A percentile compares a stretch with the other conserved stretches of the same genome.
These are phyloP conservation scores for Sebastes diaconus DNA, from an alignment of 2,797 vertebrate genomes.

Conservation along the genomic window DNA sequence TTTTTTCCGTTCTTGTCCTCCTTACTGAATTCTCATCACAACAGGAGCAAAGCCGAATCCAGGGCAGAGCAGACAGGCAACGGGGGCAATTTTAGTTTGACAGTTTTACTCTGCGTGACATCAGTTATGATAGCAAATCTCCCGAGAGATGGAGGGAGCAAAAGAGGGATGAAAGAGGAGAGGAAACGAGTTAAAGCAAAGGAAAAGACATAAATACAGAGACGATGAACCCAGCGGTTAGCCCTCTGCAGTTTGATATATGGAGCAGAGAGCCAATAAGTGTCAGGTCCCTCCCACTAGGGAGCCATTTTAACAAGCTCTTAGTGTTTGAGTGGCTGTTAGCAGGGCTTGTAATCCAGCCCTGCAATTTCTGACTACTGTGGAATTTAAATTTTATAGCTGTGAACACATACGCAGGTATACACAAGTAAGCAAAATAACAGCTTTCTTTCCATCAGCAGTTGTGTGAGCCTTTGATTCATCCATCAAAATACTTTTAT, in stretches of 20 bases:
- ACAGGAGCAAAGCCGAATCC: constrained; percentile 23
- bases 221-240: constrained; percentile 24
- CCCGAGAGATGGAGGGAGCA: constrained; percentile 13
- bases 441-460: background rate
- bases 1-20: background rate
- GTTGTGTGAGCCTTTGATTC: background rate
- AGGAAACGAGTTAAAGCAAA: constrained; percentile 30
- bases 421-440: background rate
- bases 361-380: constrained; percentile 21
- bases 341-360: constrained; percentile 46
- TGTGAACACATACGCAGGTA: background rate
- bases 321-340: constrained; percentile 47
- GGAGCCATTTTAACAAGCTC: constrained; percentile 66
- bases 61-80: constrained; percentile 14
- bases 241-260: constrained; percentile 36
- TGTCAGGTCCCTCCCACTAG: constrained; percentile 51
- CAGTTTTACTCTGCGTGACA: constrained; percentile 42
- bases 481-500: background rate
- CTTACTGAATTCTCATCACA: background rate
- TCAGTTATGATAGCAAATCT: constrained; percentile 40
- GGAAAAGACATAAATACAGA: constrained; percentile 19
- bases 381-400: constrained; percentile 19
- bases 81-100: constrained; percentile 36
- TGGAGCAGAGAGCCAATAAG: constrained; percentile 53
- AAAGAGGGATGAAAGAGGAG: constrained; percentile 8